A percentile compares a stretch with the other conserved stretches of the same genome.
These are phyloP conservation scores for Lagria hirta DNA, from an alignment of 2,888 invertebrate species.

Conservation along the genomic window DNA sequence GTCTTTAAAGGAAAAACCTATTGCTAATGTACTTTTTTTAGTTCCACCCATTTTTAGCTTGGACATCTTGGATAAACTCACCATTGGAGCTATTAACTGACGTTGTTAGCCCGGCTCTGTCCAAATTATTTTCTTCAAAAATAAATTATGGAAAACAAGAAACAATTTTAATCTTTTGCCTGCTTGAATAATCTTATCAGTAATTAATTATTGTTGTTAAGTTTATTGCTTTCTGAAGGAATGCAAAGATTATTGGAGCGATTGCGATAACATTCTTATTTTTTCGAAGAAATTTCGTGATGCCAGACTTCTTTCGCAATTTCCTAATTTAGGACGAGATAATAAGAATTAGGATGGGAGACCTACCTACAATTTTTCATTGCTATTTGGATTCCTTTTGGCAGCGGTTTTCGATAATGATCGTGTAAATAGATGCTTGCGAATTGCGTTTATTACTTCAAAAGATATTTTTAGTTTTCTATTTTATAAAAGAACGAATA, in stretches of 20 bases:
- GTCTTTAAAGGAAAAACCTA: too few species aligned
- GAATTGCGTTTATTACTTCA: too few species aligned
- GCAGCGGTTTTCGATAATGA: neutral
- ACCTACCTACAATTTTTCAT: constrained; percentile 7
- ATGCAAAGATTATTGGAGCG: constrained; percentile 21
- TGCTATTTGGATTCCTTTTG: constrained; percentile 6
- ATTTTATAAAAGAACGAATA: too few species aligned
- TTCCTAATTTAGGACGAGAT: neutral
- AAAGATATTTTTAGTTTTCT: too few species aligned
- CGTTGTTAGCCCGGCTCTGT: too few species aligned
- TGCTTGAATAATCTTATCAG: constrained; percentile 24
- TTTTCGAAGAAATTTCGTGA: constrained; percentile 19
- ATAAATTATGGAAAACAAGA: constrained; percentile 13
- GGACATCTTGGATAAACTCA: too few species aligned
- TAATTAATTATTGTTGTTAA: constrained; percentile 19
- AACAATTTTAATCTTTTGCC: constrained; percentile 20
- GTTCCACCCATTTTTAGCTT: too few species aligned
- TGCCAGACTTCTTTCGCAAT: constrained; percentile 1
- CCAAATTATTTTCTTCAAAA: constrained; percentile 6
- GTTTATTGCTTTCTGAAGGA: constrained; percentile 24
- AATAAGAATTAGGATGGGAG: too few species aligned
- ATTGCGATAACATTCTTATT: constrained; percentile 23
- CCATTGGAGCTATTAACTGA: too few species aligned
- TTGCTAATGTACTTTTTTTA: too few species aligned
- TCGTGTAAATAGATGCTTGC: neutral